Percentiles rank a stretch among this genome's conserved stretches.
These are phyloP conservation scores for Globodera rostochiensis DNA, from an alignment of 1,140 invertebrate species.

Conservation along the genomic window DNA sequence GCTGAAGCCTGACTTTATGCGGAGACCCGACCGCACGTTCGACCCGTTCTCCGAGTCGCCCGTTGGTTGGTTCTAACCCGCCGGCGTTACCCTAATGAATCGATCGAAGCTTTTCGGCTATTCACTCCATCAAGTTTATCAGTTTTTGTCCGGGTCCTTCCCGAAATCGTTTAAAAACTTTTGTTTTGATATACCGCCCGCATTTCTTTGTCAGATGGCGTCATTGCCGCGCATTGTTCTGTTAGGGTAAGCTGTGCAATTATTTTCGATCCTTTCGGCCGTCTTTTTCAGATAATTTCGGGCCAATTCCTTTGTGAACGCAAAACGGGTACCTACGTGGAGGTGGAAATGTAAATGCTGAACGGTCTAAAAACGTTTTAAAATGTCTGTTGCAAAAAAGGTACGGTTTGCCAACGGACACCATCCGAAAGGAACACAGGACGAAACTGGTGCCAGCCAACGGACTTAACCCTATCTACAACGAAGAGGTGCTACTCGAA, in stretches of 20 bases:
- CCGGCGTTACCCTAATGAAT: not conserved
- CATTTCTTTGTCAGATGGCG: slow-evolving; percentile 75
- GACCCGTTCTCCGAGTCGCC: slow-evolving; percentile 99
- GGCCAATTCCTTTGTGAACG: slow-evolving; percentile 99
- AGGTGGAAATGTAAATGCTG: slow-evolving; percentile 93
- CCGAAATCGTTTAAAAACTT: no score
- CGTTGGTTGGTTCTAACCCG: slow-evolving; percentile 69
- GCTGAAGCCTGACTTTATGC: slow-evolving; percentile 98
- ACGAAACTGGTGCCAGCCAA: slow-evolving; percentile 93
- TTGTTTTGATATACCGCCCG: no score
- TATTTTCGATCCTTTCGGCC: slow-evolving; percentile 14
- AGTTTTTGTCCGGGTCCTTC: no score
- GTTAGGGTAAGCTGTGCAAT: slow-evolving; percentile 78
- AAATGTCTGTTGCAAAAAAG: not conserved
- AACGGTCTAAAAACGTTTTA: no score
- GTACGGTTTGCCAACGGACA: slow-evolving; percentile 84
- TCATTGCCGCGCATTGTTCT: slow-evolving; percentile 95
- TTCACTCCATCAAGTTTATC: no score
- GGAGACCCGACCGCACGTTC: slow-evolving; percentile 89
- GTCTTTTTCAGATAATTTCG: slow-evolving; percentile 80
- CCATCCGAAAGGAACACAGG: slow-evolving; percentile 94
- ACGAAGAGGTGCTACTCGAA: slow-evolving; percentile 77
- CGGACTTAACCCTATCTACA: slow-evolving; percentile 94
- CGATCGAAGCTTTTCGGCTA: not conserved
- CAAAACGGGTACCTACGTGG: slow-evolving; percentile 97